Evolutionary conservation across 2,797 vertebrate genomes (phyloP).

Genomic region (Orestias chungarensis): DNA sequence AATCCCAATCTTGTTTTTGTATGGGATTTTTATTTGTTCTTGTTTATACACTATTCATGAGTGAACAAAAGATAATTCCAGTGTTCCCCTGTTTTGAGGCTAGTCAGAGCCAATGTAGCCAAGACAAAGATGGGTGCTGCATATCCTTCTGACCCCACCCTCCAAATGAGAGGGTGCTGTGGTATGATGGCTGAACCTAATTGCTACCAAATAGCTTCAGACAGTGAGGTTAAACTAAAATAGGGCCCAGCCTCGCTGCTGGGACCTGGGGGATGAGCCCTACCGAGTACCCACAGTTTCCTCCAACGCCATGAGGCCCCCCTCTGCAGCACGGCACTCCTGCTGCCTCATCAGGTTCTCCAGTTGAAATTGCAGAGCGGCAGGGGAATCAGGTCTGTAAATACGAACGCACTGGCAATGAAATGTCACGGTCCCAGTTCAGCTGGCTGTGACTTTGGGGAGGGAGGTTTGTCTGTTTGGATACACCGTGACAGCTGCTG

Average conservation of each 20-base stretch:
- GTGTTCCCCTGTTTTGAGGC: slow-evolving; percentile 72
- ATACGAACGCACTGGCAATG: slow-evolving; percentile 76
- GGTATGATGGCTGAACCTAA: slow-evolving; percentile 78
- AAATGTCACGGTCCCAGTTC: slow-evolving; percentile 76
- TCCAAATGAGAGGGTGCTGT: slow-evolving; percentile 84
- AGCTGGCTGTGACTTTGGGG: slow-evolving; percentile 61
- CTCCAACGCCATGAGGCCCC: slow-evolving; percentile 72
- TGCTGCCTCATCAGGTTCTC: slow-evolving; percentile 81
- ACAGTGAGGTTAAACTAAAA: slow-evolving; percentile 62
- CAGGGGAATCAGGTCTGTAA: slow-evolving; percentile 76
- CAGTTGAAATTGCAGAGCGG: slow-evolving; percentile 81
- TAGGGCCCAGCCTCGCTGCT: slow-evolving; percentile 56
- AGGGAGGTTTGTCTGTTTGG: slow-evolving; percentile 71
- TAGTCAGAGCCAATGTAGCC: slow-evolving; percentile 61
- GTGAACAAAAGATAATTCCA: slow-evolving; percentile 77
- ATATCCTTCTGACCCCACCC: slow-evolving; percentile 80
- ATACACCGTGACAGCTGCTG: slow-evolving; percentile 67
- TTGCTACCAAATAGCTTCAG: slow-evolving; percentile 82
- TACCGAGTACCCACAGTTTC: slow-evolving; percentile 67
- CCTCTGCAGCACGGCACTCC: slow-evolving; percentile 59
- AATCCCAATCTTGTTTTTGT: slow-evolving; percentile 59
- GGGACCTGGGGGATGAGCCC: slow-evolving; percentile 70
- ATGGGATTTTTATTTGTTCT: slow-evolving; percentile 65
- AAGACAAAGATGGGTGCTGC: slow-evolving; percentile 72
- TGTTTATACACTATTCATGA: slow-evolving; percentile 77